These are phyloP conservation scores for Rhincodon typus DNA, from an alignment of 2,797 vertebrate species.

Conservation along the genomic window DNA sequence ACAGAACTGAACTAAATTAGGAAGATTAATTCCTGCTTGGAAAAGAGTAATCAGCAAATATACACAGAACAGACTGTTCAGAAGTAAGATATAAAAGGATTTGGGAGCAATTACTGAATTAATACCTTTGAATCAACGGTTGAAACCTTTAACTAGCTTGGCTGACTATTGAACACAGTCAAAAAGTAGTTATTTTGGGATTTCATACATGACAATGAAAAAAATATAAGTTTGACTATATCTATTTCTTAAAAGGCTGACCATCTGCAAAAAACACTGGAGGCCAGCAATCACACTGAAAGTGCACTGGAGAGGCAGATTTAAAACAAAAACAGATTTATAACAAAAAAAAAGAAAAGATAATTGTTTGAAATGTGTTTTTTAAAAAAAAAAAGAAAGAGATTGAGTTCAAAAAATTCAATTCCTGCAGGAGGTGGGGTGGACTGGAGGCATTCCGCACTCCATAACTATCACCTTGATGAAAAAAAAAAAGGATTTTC, in stretches of 20 bases:
- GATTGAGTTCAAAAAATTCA: neutral
- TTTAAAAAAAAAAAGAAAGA: neutral
- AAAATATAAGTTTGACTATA: neutral
- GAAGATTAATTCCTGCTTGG: neutral
- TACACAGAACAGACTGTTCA: neutral
- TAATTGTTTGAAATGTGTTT: too few relatives aligned
- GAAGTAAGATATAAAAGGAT: neutral
- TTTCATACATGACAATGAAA: neutral
- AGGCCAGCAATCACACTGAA: neutral
- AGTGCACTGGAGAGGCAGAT: neutral
- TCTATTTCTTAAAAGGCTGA: neutral
- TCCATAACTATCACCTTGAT: neutral
- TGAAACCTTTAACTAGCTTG: neutral
- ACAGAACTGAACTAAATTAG: neutral
- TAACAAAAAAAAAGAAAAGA: too few relatives aligned
- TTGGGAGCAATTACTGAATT: neutral
- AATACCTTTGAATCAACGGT: neutral
- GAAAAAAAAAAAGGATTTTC: neutral
- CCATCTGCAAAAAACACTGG: neutral
- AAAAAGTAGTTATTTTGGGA: neutral
- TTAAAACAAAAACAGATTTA: neutral
- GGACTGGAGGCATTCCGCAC: neutral
- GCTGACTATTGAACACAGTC: neutral
- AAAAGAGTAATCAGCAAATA: neutral
- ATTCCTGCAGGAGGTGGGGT: neutral